Conservation (phyloP, 1,140 invertebrate genomes). For the Brachionus rubens region DNA sequence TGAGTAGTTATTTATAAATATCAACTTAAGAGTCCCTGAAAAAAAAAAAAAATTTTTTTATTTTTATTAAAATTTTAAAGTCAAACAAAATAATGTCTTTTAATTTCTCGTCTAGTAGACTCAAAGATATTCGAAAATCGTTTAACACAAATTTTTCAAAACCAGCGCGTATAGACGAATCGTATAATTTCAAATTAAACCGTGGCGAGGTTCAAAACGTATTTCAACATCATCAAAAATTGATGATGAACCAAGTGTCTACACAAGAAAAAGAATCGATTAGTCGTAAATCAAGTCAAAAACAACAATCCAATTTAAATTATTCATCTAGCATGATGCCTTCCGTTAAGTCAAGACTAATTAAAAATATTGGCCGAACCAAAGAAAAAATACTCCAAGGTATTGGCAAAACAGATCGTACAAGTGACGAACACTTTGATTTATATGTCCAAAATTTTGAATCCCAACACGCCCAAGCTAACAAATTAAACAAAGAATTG, state of each 20-base stretch:
- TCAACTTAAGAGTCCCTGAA: not conserved
- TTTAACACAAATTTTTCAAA: not conserved
- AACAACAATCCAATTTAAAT: not conserved
- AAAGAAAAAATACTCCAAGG: conserved; percentile 46
- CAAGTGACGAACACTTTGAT: conserved; percentile 36
- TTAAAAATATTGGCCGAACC: conserved; percentile 26
- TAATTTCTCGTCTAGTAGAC: not conserved
- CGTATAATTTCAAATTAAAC: not conserved
- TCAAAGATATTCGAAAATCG: conserved; percentile 8
- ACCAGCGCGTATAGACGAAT: too few relatives aligned
- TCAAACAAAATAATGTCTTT: conserved; percentile 6
- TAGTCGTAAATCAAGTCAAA: not conserved
- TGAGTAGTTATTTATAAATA: not conserved
- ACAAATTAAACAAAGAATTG: conserved; percentile 28
- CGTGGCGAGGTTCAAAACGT: not conserved
- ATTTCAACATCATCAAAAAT: not conserved
- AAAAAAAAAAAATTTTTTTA: not conserved
- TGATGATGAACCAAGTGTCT: not conserved
- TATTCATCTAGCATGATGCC: conserved; percentile 36
- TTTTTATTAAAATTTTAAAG: not conserved
- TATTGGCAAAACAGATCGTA: conserved; percentile 41
- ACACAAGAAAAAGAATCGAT: not conserved
- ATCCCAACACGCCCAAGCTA: conserved; percentile 30
- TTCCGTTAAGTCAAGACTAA: conserved; percentile 37
- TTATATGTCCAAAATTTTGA: conserved; percentile 35